Percentiles rank a stretch among this genome's conserved stretches.
phyloP scores from a whole-genome alignment of 2,797 vertebrate species.

The Ibycter americanus region DNA sequence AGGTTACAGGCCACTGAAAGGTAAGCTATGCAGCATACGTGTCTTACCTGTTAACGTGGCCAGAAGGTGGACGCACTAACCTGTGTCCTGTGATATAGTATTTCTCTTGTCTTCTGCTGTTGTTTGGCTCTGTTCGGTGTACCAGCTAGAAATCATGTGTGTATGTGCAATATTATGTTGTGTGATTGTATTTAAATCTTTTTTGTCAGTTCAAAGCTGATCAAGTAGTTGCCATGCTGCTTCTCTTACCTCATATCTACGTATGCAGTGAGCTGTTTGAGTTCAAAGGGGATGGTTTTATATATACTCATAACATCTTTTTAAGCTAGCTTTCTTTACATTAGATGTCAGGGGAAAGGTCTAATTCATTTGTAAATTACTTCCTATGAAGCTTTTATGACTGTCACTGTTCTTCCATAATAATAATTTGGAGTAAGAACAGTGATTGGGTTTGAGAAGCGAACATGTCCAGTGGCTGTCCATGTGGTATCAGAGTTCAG shows the following conservation, averaged over 20 bases:
- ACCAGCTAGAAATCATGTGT: accelerated
- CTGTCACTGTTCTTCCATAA: neutral
- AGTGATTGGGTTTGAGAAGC: neutral
- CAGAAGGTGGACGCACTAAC: neutral
- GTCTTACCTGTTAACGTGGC: neutral
- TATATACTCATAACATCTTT: neutral
- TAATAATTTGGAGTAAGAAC: neutral
- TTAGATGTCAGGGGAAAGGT: neutral
- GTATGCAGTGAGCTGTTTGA: neutral
- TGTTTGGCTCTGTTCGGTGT: neutral
- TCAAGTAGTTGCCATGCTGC: accelerated
- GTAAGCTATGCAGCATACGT: neutral
- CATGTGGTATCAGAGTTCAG: accelerated
- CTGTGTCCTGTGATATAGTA: neutral
- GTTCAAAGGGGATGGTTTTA: neutral
- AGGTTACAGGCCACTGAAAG: neutral
- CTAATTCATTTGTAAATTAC: neutral
- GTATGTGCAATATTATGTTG: neutral
- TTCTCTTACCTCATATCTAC: neutral
- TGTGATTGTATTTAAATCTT: neutral
- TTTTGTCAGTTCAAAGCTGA: neutral
- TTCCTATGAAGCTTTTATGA: neutral
- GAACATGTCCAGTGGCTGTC: neutral
- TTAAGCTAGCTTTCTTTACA: neutral
- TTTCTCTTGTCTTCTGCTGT: neutral